phyloP scores from a whole-genome alignment of 37 sponge, comb jelly and placozoan genomes.

The Oscarella lobularis region DNA sequence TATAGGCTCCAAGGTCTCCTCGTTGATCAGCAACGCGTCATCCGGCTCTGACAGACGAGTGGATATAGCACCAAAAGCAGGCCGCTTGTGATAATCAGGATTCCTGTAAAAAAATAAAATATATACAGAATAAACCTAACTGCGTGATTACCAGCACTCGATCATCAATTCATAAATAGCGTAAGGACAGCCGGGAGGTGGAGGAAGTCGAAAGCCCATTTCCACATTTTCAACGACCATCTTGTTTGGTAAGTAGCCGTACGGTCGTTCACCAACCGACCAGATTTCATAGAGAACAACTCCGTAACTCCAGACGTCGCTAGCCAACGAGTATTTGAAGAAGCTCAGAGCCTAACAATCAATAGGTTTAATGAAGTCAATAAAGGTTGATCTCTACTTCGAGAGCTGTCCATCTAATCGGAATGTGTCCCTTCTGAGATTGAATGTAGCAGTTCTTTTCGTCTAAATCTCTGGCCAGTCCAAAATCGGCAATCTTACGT shows the following conservation, averaged over 20 bases:
- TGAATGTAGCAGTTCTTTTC: background rate
- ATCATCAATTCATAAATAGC: background rate
- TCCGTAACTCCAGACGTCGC: conserved; percentile 1
- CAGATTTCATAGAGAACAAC: background rate
- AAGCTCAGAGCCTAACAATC: background rate
- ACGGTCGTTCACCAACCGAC: background rate
- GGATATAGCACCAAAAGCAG: background rate
- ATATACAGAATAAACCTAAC: background rate
- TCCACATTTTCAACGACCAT: background rate
- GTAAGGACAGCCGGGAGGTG: background rate
- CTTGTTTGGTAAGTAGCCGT: background rate
- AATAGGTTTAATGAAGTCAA: background rate
- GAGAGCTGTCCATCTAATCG: background rate
- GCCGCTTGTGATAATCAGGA: background rate
- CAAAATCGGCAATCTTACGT: background rate
- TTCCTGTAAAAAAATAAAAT: background rate
- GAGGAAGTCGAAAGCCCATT: background rate
- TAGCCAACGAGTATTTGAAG: background rate
- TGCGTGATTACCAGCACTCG: background rate
- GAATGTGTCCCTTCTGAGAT: background rate
- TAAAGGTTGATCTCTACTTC: background rate
- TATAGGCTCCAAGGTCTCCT: background rate
- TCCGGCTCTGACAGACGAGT: background rate
- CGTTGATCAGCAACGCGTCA: background rate
- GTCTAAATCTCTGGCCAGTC: background rate